These are phyloP conservation scores for Bolinopsis microptera DNA, from an alignment of 37 sponge, comb jelly and placozoan genomes.

Conservation along the genomic window DNA sequence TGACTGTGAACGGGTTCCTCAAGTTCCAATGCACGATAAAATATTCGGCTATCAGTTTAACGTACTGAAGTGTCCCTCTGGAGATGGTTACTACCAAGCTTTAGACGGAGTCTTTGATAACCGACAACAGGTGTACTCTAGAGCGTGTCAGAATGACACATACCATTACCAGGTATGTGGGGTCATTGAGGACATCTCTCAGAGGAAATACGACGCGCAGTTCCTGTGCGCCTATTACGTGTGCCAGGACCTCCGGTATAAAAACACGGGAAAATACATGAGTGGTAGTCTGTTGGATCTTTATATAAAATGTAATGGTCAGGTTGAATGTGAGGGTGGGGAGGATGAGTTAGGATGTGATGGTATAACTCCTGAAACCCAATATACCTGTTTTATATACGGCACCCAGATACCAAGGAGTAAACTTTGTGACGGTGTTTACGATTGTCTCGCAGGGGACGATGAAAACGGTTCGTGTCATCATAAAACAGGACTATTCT, in stretches of 20 bases:
- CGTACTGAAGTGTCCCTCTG: not conserved
- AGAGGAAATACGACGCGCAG: not conserved
- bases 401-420: not conserved
- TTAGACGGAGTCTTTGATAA: not conserved
- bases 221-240: not conserved
- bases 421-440: not conserved
- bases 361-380: not conserved
- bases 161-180: not conserved
- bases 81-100: not conserved
- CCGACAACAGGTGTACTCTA: not conserved
- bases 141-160: not conserved
- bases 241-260: not conserved
- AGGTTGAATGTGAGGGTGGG: not conserved
- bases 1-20: not conserved
- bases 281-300: not conserved
- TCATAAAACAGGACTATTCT: not conserved
- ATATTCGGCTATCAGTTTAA: not conserved
- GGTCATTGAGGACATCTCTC: not conserved
- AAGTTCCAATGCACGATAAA: not conserved
- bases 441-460: not conserved
- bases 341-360: not conserved
- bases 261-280: not conserved
- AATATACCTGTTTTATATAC: not conserved
- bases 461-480: not conserved
- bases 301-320: not conserved